Conservation (phyloP, 1,140 invertebrate genomes). For the Aphelenchoides fujianensis region DNA sequence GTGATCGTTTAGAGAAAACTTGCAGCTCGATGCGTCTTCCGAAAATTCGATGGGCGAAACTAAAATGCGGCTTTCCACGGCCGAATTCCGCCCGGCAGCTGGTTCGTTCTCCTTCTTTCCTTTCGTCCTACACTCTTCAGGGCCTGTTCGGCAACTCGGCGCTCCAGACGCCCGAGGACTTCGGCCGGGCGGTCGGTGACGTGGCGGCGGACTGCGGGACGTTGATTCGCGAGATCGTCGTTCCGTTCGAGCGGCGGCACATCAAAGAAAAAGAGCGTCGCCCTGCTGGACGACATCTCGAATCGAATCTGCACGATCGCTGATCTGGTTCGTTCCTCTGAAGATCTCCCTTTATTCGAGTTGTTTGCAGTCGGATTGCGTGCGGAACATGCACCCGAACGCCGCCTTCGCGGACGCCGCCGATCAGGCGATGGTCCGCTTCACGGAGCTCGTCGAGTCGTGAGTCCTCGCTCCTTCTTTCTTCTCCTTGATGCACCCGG, state of each 20-base stretch:
- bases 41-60: background rate
- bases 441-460: constrained; percentile 47
- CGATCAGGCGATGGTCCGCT: constrained; percentile 37
- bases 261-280: constrained; percentile 41
- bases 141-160: constrained; percentile 42
- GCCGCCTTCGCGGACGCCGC: constrained; percentile 29
- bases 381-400: constrained; percentile 40
- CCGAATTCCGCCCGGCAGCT: background rate
- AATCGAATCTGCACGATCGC: constrained; percentile 44
- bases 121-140: no score
- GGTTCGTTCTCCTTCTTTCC: constrained; percentile 9
- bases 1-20: no score
- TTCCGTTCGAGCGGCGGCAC: constrained; percentile 20
- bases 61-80: constrained; percentile 13
- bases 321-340: constrained; percentile 40
- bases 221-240: constrained; percentile 32
- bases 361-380: constrained; percentile 40
- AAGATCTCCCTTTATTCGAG: constrained; percentile 1
- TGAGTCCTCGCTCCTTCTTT: constrained; percentile 13
- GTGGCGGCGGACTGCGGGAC: constrained; percentile 24
- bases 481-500: background rate
- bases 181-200: constrained; percentile 22
- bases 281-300: constrained; percentile 44
- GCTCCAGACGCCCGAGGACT: constrained; percentile 33
- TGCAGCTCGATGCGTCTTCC: background rate